phyloP scores from a whole-genome alignment of 2,797 vertebrate species.

The Xiphophorus birchmanni region DNA sequence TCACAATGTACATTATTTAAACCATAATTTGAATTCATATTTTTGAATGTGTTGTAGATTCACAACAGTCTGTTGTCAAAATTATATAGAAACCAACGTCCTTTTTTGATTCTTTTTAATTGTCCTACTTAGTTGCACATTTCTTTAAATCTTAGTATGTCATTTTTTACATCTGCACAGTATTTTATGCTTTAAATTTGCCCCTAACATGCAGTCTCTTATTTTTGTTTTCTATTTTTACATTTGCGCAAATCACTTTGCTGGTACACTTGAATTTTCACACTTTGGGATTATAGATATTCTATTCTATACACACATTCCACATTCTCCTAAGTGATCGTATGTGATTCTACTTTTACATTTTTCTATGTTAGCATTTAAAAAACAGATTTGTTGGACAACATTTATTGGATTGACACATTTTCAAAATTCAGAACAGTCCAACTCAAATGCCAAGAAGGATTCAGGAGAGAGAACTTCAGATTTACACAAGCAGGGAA shows the following conservation, averaged over 20 bases:
- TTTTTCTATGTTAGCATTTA: background rate
- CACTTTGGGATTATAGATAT: background rate
- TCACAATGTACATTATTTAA: background rate
- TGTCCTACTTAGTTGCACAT: background rate
- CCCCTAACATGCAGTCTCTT: background rate
- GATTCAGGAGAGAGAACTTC: background rate
- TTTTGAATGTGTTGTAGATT: background rate
- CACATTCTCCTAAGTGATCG: background rate
- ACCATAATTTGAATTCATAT: background rate
- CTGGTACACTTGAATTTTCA: no score
- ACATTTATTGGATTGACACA: background rate
- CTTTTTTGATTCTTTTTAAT: background rate
- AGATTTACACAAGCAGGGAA: background rate
- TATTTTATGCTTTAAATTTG: background rate
- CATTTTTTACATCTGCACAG: background rate
- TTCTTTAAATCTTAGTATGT: background rate
- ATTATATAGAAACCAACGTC: background rate
- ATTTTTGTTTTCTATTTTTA: background rate
- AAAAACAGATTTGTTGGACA: background rate
- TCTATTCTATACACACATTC: background rate
- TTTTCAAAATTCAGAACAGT: background rate
- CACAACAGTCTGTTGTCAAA: background rate
- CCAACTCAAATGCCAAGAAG: background rate
- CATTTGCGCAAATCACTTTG: background rate
- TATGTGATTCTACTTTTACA: background rate